These are phyloP conservation scores for Setipinna tenuifilis DNA, from an alignment of 2,797 vertebrate genomes.

Conservation along the genomic window DNA sequence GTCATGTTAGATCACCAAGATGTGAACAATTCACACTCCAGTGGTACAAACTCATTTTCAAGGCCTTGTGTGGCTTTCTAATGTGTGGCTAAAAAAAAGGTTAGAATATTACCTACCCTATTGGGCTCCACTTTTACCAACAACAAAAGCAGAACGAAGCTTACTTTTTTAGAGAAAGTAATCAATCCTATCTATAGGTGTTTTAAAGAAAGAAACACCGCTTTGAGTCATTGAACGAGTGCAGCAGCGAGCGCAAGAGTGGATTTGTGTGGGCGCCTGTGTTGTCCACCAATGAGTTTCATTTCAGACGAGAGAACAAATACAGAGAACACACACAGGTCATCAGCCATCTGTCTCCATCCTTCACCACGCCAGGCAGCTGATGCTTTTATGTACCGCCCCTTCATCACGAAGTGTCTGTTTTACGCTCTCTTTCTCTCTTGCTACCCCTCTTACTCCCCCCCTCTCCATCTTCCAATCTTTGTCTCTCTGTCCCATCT, in stretches of 20 bases:
- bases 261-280: background rate
- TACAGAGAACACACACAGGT: background rate
- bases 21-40: background rate
- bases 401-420: background rate
- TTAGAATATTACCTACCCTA: too few relatives aligned
- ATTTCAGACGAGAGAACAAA: background rate
- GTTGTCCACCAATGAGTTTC: background rate
- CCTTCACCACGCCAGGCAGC: background rate
- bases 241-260: background rate
- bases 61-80: background rate
- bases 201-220: background rate
- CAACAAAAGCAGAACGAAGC: background rate
- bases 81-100: background rate
- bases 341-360: background rate
- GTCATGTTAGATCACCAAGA: background rate
- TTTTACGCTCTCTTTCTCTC: background rate
- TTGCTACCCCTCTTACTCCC: background rate
- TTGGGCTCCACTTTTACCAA: background rate
- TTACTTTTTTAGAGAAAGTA: background rate
- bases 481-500: conserved; percentile 64
- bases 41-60: background rate
- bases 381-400: background rate
- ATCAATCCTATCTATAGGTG: background rate
- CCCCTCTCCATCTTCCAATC: background rate
- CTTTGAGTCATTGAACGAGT: background rate